These are phyloP conservation scores for Ptilonorhynchus violaceus DNA, from an alignment of 2,113 vertebrate species.

Conservation along the genomic window DNA sequence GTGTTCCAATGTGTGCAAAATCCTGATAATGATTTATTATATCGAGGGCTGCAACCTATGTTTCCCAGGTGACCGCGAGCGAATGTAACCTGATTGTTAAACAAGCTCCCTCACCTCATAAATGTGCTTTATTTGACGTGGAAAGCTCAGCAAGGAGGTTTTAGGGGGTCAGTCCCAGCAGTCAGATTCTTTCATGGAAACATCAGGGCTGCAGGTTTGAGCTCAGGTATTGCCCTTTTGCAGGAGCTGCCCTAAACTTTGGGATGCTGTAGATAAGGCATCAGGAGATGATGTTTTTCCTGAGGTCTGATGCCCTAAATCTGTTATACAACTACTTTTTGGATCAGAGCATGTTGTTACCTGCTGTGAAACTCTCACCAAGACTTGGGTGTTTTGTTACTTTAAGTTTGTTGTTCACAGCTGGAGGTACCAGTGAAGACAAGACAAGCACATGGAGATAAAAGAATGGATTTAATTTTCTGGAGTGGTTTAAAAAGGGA, in stretches of 20 bases:
- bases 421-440: background rate
- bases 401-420: background rate
- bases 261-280: background rate
- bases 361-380: background rate
- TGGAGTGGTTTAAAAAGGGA: background rate
- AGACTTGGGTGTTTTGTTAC: background rate
- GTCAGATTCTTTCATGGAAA: background rate
- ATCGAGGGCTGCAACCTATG: background rate
- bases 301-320: background rate
- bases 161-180: background rate
- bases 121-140: slow-evolving; percentile 23
- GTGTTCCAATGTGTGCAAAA: slow-evolving; percentile 18
- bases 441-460: background rate
- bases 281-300: background rate
- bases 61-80: background rate
- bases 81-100: slow-evolving; percentile 17
- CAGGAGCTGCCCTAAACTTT: background rate
- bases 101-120: slow-evolving; percentile 46
- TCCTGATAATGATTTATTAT: slow-evolving; percentile 29
- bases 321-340: background rate
- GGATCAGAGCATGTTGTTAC: background rate
- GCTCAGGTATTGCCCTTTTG: background rate
- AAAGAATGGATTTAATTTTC: background rate
- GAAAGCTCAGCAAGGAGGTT: background rate
- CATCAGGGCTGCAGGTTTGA: background rate